phyloP scores from a whole-genome alignment of 2,888 invertebrate genomes.

The Phengaris alcon region DNA sequence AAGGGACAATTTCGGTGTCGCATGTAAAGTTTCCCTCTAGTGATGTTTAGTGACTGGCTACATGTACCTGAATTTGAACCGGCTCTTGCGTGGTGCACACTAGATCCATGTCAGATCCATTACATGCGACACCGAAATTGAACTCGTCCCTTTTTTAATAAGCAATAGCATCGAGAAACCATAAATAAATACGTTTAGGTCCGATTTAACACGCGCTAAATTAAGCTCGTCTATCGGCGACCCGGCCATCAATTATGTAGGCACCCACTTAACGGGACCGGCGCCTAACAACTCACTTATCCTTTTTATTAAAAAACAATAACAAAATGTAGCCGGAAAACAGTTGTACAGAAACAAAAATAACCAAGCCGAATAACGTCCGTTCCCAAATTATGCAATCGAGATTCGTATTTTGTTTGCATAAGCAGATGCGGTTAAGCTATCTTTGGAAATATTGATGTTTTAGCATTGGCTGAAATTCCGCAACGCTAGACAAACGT shows the following conservation, averaged over 20 bases:
- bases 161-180: constrained; percentile 6
- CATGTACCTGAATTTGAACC: too few species aligned
- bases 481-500: neutral
- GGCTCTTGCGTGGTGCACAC: too few species aligned
- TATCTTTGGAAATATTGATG: constrained; percentile 1
- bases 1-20: neutral
- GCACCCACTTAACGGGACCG: constrained; percentile 28
- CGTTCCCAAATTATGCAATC: constrained; percentile 8
- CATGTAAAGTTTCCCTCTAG: too few species aligned
- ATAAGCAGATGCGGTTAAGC: constrained; percentile 6
- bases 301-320: constrained; percentile 20
- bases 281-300: constrained; percentile 25
- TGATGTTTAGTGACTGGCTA: too few species aligned
- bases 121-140: neutral
- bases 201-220: constrained; percentile 43
- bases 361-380: neutral
- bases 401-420: constrained; percentile 20
- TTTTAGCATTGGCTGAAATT: constrained; percentile 3
- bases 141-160: neutral
- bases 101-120: too few species aligned
- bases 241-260: constrained; percentile 62
- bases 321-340: neutral
- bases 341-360: constrained; percentile 1
- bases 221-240: constrained; percentile 54
- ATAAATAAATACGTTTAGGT: constrained; percentile 21